Evolutionary conservation across 2,113 vertebrate species (phyloP), one percentile per base, ranked within the genome.

Genomic region (Alces alces): DNA sequence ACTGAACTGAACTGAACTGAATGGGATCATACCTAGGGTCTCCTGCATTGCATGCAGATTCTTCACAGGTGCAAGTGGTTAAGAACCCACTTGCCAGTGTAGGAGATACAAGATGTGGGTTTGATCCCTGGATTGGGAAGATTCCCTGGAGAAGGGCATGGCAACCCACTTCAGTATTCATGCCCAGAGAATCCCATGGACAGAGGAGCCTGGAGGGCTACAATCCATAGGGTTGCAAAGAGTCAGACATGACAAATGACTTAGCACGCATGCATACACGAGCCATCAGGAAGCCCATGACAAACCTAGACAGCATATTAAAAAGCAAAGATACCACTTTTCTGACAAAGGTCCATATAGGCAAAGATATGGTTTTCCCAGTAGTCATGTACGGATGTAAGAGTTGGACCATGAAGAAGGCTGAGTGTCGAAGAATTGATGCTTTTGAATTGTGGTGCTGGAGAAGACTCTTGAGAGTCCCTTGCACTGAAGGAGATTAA

Each of bases 241-340:
- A 64, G 61, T n/a, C 33, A 64, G 61, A 64, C 33, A 64, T 64
- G 61, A 36, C 8, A 66, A 66, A 33, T 0, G 8, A 66, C 33
- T 66, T 66, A 66, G 64, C 64, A 66, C 1, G 4, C n/a, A 36
- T 66, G 33, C 33, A 66, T 0, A 1, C 16, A 66, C 1, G 0
- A 66, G 33, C 33, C 64, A 66, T 36, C 64, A 36, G 33, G 33
- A 66, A 66, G 64, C 64, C 33, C 33, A 66, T 36, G 64, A 66
- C 64, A 66, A 36, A 66, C 61, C 61, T 66, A 66, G 61, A n/a
- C 16, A 66, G 33, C 16, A n/a, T 36, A 66, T 66, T 36, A 21
- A 66, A 66, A 66, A 66, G 33, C 64, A 66, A n/a, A 66, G 33
- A 66, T 36, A 66, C 11, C 8, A 36, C 33, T 66, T 66, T 66